Percentiles rank a stretch among this genome's conserved stretches.
Conservation (phyloP, 2,888 invertebrate genomes). For the Drosophila anceps region DNA sequence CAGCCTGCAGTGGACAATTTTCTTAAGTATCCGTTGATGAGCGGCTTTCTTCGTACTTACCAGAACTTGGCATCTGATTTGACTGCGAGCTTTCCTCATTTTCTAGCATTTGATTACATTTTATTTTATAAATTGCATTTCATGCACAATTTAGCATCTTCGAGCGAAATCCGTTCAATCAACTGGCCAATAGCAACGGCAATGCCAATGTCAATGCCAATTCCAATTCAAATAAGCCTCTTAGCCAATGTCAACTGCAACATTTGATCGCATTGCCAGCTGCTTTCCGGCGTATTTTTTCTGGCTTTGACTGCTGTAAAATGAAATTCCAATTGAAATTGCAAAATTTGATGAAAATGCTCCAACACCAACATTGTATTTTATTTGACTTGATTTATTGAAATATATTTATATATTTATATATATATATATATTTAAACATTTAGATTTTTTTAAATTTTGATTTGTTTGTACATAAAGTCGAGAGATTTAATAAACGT, state of each 20-base stretch:
- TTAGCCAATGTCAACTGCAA: constrained; percentile 53
- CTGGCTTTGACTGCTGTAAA: constrained; percentile 21
- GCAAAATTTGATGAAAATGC: constrained; percentile 32
- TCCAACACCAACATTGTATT: constrained; percentile 18
- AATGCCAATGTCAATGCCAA: constrained; percentile 28
- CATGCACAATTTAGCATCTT: constrained; percentile 47
- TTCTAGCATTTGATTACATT: constrained; percentile 19
- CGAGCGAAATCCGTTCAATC: constrained; percentile 26
- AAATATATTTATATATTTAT: constrained; percentile 40
- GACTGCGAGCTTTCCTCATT: not conserved
- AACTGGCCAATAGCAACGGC: constrained; percentile 36
- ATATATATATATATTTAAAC: constrained; percentile 59
- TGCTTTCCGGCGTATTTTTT: constrained; percentile 17
- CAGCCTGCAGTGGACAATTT: not conserved
- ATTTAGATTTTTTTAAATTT: constrained; percentile 67
- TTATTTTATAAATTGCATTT: constrained; percentile 62
- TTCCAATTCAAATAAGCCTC: constrained; percentile 58
- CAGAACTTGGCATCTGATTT: not conserved
- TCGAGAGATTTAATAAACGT: constrained; percentile 43
- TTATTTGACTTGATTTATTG: constrained; percentile 53
- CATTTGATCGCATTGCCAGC: constrained; percentile 24
- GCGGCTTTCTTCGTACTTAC: not conserved
- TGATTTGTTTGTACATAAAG: constrained; percentile 66
- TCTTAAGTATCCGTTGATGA: too few species aligned
- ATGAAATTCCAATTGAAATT: constrained; percentile 47